Percentiles rank a stretch among this genome's conserved stretches.
phyloP scores from a whole-genome alignment of 1,140 invertebrate species.

The Argopecten irradians region DNA sequence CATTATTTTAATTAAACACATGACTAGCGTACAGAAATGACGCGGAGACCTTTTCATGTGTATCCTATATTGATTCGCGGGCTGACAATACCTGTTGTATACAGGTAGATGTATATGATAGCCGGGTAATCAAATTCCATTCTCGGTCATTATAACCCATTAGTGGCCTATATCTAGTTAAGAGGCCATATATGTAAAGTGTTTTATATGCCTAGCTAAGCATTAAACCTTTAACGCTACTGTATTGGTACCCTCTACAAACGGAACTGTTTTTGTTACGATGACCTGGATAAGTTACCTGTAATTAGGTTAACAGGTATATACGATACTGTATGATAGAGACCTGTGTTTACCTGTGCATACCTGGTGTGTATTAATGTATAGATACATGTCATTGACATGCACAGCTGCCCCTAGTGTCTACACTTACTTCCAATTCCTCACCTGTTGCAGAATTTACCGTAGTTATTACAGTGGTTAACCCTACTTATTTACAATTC shows the following conservation, averaged over 20 bases:
- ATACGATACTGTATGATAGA: neutral
- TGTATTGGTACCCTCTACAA: neutral
- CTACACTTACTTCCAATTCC: neutral
- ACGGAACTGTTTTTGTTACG: neutral
- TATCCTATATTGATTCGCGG: neutral
- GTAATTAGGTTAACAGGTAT: constrained; percentile 2
- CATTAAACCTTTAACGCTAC: neutral
- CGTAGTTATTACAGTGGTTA: neutral
- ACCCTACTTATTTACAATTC: neutral
- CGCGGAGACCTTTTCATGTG: neutral
- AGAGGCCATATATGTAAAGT: constrained; percentile 14
- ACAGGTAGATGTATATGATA: constrained; percentile 6
- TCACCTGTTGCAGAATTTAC: neutral
- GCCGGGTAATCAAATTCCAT: constrained; percentile 4
- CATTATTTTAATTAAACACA: neutral
- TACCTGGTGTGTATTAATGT: neutral
- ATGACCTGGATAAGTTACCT: neutral
- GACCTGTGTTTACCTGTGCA: constrained; percentile 13
- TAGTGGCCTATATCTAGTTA: neutral
- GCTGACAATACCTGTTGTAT: neutral
- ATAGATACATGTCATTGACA: neutral
- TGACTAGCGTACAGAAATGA: neutral
- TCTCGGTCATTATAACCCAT: neutral
- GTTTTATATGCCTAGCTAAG: constrained; percentile 2
- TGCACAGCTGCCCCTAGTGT: neutral